A percentile compares a stretch with the other conserved stretches of the same genome.
Conservation (phyloP, 1,140 invertebrate species). For the Holcopasites calliopsidis region DNA sequence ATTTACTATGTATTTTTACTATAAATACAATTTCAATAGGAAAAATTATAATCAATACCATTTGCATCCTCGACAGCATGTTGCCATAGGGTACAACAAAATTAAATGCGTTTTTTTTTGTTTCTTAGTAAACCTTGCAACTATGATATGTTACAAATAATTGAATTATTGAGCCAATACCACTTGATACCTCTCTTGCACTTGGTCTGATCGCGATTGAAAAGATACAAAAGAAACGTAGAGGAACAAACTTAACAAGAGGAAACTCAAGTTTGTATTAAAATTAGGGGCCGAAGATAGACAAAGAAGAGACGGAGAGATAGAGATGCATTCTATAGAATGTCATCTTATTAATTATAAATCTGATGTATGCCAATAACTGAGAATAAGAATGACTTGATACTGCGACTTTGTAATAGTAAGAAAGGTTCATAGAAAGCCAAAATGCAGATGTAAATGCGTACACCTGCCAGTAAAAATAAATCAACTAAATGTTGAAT, state of each 20-base stretch:
- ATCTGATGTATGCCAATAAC: constrained; percentile 34
- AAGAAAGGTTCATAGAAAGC: constrained; percentile 41
- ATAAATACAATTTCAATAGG: neutral
- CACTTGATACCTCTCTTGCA: constrained; percentile 6
- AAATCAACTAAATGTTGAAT: no score
- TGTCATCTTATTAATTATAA: no score
- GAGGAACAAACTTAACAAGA: constrained; percentile 1
- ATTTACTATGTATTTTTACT: no score
- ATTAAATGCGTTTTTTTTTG: neutral
- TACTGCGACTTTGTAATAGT: constrained; percentile 42
- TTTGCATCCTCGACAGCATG: constrained; percentile 19
- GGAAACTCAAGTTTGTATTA: no score
- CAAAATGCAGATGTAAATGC: constrained; percentile 57
- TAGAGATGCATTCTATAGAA: constrained; percentile 13
- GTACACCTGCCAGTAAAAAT: constrained; percentile 41
- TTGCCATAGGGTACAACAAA: neutral
- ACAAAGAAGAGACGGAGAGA: constrained; percentile 4
- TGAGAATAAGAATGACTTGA: constrained; percentile 39
- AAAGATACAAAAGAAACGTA: constrained; percentile 15
- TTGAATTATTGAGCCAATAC: constrained; percentile 11
- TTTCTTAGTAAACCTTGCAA: constrained; percentile 35
- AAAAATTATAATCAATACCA: no score
- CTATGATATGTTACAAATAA: constrained; percentile 21
- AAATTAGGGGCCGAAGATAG: no score
- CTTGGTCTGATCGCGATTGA: constrained; percentile 6